Evolutionary conservation across 2,113 vertebrate species (phyloP), one percentile per base, ranked within the genome.

Genomic region (Ascaphus truei): DNA sequence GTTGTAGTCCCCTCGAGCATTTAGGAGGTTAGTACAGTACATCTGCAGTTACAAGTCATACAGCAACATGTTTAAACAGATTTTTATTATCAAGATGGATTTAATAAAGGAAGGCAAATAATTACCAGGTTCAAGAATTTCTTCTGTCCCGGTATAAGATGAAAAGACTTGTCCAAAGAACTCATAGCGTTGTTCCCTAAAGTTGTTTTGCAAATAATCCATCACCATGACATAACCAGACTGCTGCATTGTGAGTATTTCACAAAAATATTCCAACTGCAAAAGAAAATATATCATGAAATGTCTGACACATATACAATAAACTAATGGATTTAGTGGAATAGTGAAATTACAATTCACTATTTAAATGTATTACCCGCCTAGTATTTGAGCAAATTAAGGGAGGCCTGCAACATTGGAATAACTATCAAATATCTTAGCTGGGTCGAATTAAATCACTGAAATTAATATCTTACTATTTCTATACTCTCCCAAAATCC

Each of bases 181-280:
- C 56, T 93, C 91, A 71, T 88, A 82, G 29, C 95, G 95, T 73
- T 94, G 95, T 13, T 98, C 92, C 73, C 97, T 82, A 79, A 88
- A 96, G 86, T 99, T 99, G 82, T 98, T 98, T 85, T 98, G 96
- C 78, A 98, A 85, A 67, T 98, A 99, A 76, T 99, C 97, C 94
- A 98, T 98, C 76, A 99, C 81, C 93, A 99, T 98, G 69, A 94
- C 96, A 59, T 97, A 98, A 2, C 96, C 95, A 16, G 94, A 92
- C 73, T 98, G 96, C 67, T 98, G 93, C 96, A 98, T 96, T n/a
- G 96, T 99, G 83, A 99, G 94, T 79, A 98, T 94, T 73, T 98
- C 97, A 78, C 96, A 99, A 83, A 99, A 98, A 18, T 91, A 83
- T 84, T 93, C 86, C 84, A 99, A 79, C 96, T 98, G 77, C 15